These are phyloP conservation scores for Calyptommatus sinebrachiatus DNA, from an alignment of 2,113 vertebrate species.

Conservation along the genomic window DNA sequence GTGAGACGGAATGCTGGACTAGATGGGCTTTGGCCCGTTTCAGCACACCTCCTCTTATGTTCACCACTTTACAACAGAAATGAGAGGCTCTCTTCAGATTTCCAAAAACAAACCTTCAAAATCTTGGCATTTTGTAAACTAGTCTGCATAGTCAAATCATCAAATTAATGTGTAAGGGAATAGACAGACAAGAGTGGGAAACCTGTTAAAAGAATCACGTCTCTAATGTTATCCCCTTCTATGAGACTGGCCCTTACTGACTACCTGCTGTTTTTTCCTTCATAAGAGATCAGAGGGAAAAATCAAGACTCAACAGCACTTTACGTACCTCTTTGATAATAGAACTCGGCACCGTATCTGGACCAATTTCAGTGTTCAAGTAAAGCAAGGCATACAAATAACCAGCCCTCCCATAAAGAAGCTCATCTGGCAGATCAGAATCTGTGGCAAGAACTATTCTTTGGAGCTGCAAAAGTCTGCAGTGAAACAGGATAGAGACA, in stretches of 20 bases:
- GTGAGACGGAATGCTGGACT: too few species aligned
- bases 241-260: background rate
- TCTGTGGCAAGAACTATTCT: constrained; percentile 78
- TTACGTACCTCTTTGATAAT: constrained; percentile 80
- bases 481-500: constrained; percentile 26
- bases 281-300: background rate
- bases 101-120: background rate
- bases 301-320: background rate
- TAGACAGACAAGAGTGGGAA: background rate
- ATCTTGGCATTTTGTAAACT: background rate
- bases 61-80: background rate
- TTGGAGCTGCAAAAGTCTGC: constrained; percentile 90
- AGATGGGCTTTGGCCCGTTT: too few species aligned
- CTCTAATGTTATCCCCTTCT: background rate
- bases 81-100: background rate
- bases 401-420: constrained; percentile 90
- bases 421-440: constrained; percentile 87
- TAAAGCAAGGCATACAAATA: constrained; percentile 92
- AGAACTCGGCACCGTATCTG: constrained; percentile 77
- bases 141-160: background rate
- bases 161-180: background rate
- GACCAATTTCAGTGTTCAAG: constrained; percentile 85
- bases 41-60: too few species aligned
- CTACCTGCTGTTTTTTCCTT: background rate
- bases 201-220: background rate